Evolutionary conservation across 2,113 vertebrate species (phyloP).

Genomic region (Chloropsis hardwickii): DNA sequence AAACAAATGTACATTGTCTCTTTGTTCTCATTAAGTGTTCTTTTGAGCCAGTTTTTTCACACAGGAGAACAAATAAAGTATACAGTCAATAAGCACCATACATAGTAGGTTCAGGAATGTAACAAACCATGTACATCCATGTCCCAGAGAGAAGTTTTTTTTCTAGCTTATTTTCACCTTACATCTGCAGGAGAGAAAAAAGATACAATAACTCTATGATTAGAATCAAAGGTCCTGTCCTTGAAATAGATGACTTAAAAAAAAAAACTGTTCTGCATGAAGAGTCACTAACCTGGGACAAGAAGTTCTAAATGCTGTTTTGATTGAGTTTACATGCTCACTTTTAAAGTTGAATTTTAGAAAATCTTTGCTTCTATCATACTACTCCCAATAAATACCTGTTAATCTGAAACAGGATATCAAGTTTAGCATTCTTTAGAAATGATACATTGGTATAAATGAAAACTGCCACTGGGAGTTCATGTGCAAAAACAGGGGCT

Average conservation of each 20-base stretch:
- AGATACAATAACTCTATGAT: slow-evolving; percentile 54
- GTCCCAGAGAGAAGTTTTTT: slow-evolving; percentile 80
- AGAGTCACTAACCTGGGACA: slow-evolving; percentile 67
- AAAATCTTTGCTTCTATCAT: slow-evolving; percentile 70
- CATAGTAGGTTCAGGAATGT: slow-evolving; percentile 88
- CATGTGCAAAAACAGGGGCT: slow-evolving; percentile 12
- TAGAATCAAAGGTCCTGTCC: slow-evolving; percentile 64
- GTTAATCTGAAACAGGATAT: slow-evolving; percentile 71
- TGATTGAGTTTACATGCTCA: slow-evolving; percentile 70
- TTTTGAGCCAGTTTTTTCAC: slow-evolving; percentile 72
- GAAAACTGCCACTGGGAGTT: slow-evolving; percentile 46
- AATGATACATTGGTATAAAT: slow-evolving; percentile 9
- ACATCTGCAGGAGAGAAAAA: slow-evolving; percentile 82
- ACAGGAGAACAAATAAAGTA: slow-evolving; percentile 79
- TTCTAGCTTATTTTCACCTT: slow-evolving; percentile 89
- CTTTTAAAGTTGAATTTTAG: slow-evolving; percentile 71
- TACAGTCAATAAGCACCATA: slow-evolving; percentile 90
- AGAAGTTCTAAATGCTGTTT: slow-evolving; percentile 66
- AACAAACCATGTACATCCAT: slow-evolving; percentile 80
- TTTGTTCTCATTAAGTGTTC: slow-evolving; percentile 79
- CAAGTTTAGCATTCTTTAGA: slow-evolving; percentile 62
- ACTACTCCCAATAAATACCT: slow-evolving; percentile 69
- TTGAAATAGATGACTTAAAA: slow-evolving; percentile 36
- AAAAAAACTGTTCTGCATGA: slow-evolving; percentile 46
- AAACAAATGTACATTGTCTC: slow-evolving; percentile 81